Evolutionary conservation across 2,888 invertebrate genomes (phyloP), one percentile per base, ranked within the genome.

Genomic region (Synanthedon myopaeformis): DNA sequence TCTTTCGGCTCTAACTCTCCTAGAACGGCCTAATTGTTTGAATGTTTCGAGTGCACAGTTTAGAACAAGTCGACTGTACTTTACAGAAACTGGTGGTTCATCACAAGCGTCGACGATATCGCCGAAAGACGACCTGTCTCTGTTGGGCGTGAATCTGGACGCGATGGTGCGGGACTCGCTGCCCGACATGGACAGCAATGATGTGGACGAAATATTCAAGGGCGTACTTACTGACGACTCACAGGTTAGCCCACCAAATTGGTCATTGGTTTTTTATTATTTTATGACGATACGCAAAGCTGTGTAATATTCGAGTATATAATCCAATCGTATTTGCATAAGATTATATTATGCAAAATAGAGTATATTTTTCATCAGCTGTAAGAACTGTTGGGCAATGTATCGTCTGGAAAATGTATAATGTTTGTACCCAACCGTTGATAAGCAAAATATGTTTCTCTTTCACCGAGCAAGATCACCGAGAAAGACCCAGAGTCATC

Each of bases 201-300:
- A 96, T 65, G 95, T 96, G 1, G 96, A 96, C 70, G 96, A 96
- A 76, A 93, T 96, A 69, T 95, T 97, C 79, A 96, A 96, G 82
- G 95, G 94, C 50, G 95, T 96, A 56, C 89, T 94, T 55, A 94
- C 93, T n/a, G 94, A 94, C 69, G 94, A 94, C 72, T 92, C 92
- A 10, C 89, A 89, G 83, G 88, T 86, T 1, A 10, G 10, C 10
- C 8, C 35, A 35, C 35, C 0, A 35, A 35, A 35, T 0, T 8
- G 2, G 4, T 5, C 5, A 23, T 23, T 35, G 60, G 5, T 13
- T 45, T 45, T n/a, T n/a, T 13, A 10, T 45, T 45, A n/a, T 45
- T 45, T 14, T n/a, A 45, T 45, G 45, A 17, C 14, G 23, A 51
- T 42, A 19, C 8, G 13, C n/a, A 4, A 42, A n/a, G 41, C n/a